phyloP scores from a whole-genome alignment of 37 sponge, comb jelly and placozoan species.

The Petrosia ficiformis region DNA sequence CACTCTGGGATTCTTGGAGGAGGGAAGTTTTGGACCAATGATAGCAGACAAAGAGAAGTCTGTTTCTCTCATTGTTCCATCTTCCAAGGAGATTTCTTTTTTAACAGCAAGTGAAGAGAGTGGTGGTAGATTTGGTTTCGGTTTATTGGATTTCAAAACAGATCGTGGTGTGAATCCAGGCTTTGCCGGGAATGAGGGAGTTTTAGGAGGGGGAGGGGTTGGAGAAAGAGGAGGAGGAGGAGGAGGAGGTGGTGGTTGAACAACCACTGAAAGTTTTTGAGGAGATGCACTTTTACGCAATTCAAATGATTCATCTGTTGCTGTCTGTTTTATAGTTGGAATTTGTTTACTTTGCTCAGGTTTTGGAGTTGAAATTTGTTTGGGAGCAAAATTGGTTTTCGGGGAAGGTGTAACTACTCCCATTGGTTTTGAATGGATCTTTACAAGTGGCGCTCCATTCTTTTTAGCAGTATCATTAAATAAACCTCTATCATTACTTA shows the following conservation, averaged over 20 bases:
- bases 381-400: background rate
- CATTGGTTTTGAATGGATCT: constrained; percentile 38
- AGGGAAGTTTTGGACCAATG: background rate
- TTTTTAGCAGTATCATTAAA: background rate
- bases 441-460: background rate
- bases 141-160: background rate
- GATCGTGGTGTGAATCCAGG: background rate
- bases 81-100: background rate
- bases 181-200: background rate
- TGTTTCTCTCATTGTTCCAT: background rate
- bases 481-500: constrained; percentile 30
- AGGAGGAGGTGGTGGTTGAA: background rate
- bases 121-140: background rate
- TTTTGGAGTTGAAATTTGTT: background rate
- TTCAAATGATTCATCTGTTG: background rate
- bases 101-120: too few species aligned
- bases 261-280: background rate
- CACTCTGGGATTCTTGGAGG: constrained; percentile 24
- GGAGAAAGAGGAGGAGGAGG: too few species aligned
- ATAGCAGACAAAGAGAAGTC: background rate
- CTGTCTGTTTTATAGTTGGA: too few species aligned
- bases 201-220: background rate
- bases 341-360: too few species aligned
- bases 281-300: background rate
- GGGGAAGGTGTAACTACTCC: constrained; percentile 68